These are phyloP conservation scores for Lordiphosa clarofinis DNA, from an alignment of 1,140 invertebrate species.

Conservation along the genomic window DNA sequence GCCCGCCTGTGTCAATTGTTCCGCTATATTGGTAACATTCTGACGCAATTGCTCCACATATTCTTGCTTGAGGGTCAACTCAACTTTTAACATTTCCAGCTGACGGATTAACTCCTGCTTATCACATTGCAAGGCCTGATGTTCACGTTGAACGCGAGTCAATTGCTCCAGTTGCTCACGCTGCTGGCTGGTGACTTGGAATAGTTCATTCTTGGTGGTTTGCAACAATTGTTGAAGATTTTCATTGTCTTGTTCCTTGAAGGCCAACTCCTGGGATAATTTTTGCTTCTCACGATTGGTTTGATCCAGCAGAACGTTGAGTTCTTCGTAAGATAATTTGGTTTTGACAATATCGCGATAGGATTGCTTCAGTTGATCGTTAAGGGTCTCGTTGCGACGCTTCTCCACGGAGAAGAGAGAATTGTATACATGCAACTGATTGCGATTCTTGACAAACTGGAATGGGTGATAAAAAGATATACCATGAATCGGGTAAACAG, in stretches of 20 bases:
- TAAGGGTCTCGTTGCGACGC: constrained; percentile 60
- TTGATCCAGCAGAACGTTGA: constrained; percentile 35
- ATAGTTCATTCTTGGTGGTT: constrained; percentile 39
- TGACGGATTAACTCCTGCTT: constrained; percentile 36
- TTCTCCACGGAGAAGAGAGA: constrained; percentile 63
- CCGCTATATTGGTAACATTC: constrained; percentile 2
- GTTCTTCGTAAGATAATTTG: constrained; percentile 54
- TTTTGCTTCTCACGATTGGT: constrained; percentile 29
- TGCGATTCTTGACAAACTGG: constrained; percentile 62
- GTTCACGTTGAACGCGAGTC: constrained; percentile 32
- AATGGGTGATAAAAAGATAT: not conserved
- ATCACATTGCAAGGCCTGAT: constrained; percentile 25
- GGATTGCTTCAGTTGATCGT: constrained; percentile 51
- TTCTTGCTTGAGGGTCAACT: constrained; percentile 17
- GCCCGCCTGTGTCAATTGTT: constrained; percentile 2
- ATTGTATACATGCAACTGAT: constrained; percentile 68
- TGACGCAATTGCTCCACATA: constrained; percentile 25
- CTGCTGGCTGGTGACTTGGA: constrained; percentile 29
- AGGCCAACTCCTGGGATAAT: constrained; percentile 16
- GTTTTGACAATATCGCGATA: constrained; percentile 50
- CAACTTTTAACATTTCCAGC: constrained; percentile 12
- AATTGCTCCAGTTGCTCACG: constrained; percentile 39
- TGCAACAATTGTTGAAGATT: constrained; percentile 40
- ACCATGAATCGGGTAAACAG: not conserved
- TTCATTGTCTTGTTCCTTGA: constrained; percentile 38